Evolutionary conservation across 2,797 vertebrate species (phyloP), one percentile per base, ranked within the genome.

Genomic region (Morus bassanus): DNA sequence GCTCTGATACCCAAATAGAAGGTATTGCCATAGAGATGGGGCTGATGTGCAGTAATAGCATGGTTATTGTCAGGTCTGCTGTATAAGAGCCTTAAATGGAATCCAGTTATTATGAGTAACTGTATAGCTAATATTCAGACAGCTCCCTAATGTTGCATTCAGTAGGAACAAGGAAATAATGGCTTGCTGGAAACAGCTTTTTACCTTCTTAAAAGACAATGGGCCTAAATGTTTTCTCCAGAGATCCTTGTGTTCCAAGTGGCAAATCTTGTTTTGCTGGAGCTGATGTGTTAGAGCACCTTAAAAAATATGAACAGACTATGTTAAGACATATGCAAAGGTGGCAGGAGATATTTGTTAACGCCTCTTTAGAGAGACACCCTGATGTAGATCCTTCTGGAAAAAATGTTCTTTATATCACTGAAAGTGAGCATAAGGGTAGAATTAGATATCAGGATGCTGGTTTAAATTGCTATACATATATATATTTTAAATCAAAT

Each of bases 121-220:
- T 53, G 7, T 61, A 33, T 24, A 87, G 45, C 50, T 86, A 50
- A 87, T 72, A 86, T 63, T 86, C 69, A 80, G 79, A 64, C 35
- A 88, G 48, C 46, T 93, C 37, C 48, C 41, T 93, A 87, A 93
- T 85, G n/a, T 54, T 92, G 14, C 33, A 50, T 65, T 85, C 70
- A 46, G 21, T 18, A 46, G 17, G 28, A 76, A 64, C 10, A 89
- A 65, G 37, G 27, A 63, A 81, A 88, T 74, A 83, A 95, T 68
- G 57, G 5, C 61, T 84, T 86, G 28, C 45, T 81, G 45, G n/a
- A 76, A 89, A 90, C 41, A 80, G 9, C 28, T n/a, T 85, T 85
- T 67, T 83, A 35, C 33, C 78, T 88, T 59, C 60, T 74, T 74
- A 51, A 59, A 72, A 56, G 60, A 50, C 75, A 80, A 65, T 50